Percentiles rank a stretch among this genome's conserved stretches.
phyloP scores from a whole-genome alignment of 1,140 invertebrate genomes.

The Dysdera silvatica region DNA sequence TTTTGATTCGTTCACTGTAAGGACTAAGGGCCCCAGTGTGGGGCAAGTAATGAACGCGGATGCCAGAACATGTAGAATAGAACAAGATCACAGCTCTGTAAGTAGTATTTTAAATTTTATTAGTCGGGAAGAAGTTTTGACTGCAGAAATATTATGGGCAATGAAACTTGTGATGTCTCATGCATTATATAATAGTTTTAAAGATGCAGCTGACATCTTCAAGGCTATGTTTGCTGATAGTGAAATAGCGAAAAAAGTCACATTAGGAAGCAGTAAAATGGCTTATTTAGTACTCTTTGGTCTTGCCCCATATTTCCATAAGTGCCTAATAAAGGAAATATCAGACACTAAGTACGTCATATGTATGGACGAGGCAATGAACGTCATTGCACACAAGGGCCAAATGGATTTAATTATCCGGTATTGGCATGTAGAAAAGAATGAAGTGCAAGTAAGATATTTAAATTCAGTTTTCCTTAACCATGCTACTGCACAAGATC shows the following conservation, averaged over 20 bases:
- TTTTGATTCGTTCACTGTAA: too few relatives aligned
- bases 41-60: background rate
- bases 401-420: constrained; percentile 10
- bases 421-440: background rate
- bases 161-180: background rate
- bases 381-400: background rate
- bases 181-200: background rate
- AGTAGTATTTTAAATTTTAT: background rate
- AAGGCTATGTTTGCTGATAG: background rate
- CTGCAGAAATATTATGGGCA: background rate
- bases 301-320: too few relatives aligned
- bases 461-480: constrained; percentile 3
- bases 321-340: background rate
- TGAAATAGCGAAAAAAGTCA: background rate
- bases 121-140: background rate
- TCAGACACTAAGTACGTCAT: background rate
- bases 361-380: constrained; percentile 11
- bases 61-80: background rate
- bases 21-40: background rate
- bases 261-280: background rate
- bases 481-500: background rate
- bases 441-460: background rate
- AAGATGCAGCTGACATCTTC: background rate
- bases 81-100: background rate
- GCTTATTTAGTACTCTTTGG: background rate